Base-by-base conservation (phyloP, 2,888 invertebrate species). In the Erebia aethiops region DNA sequence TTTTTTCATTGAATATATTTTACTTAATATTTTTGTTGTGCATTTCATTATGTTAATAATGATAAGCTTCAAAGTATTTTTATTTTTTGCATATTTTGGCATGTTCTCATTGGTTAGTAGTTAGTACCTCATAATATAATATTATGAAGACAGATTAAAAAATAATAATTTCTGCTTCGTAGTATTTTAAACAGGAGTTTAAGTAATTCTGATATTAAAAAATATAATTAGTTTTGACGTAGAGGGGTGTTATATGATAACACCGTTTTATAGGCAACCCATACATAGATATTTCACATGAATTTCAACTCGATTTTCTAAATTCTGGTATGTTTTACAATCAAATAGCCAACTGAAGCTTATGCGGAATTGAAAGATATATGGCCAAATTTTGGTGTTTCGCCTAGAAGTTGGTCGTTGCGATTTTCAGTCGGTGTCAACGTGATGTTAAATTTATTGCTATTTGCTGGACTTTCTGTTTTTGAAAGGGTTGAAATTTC, bases 341-440 rank as follows among this genome's bases (percentile, higher is more conserved):
- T 75, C 70, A 75, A 72, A 82, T 80, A 79, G 81, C 83, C 83
- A 85, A 85, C 85, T 83, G 84, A 81, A 85, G 82, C 77, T 78
- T 77, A 78, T 75, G 76, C 76, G 76, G 75, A 80, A 79, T 77
- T 83, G 84, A 85, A 87, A 89, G 89, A 90, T 89, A 89, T 89
- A 89, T 87, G 86, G 85, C 87, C 82, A 84, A 87, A 87, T 91
- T 90, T 89, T 87, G 88, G 88, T 90, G 85, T 90, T 89, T 84
- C 82, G 81, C 81, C 78, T 81, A 79, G 82, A 86, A 88, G 84
- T 88, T 86, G 83, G 82, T 83, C 86, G 83, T 85, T 84, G 85
- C 86, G 87, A 89, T 87, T 88, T 88, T 81, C 85, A 87, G 86
- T 82, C 81, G 46, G 83, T 87, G 89, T 90, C 91, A 89, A 88